A percentile compares a stretch with the other conserved stretches of the same genome.
Evolutionary conservation across 2,888 invertebrate genomes (phyloP).

Genomic region (Caradrina kadenii): DNA sequence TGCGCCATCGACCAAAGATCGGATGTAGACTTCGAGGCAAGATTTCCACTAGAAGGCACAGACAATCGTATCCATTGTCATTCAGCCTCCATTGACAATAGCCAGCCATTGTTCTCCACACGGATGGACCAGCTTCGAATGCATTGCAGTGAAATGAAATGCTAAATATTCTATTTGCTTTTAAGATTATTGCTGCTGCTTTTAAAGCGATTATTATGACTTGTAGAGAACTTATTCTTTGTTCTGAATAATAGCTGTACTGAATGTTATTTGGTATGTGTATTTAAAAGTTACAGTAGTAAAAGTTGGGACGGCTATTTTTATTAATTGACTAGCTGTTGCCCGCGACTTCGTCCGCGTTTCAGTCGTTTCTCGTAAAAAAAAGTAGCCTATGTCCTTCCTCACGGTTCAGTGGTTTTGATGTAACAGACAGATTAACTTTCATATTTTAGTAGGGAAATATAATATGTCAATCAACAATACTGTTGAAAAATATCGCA

Average conservation of each 20-base stretch:
- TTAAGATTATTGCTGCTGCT: slow-evolving; percentile 8
- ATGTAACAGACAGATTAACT: too few relatives aligned
- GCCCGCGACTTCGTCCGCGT: too few relatives aligned
- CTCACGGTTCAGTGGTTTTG: too few relatives aligned
- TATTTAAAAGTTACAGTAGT: too few relatives aligned
- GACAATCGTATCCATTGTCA: slow-evolving; percentile 52
- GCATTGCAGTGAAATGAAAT: slow-evolving; percentile 41
- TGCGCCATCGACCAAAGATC: slow-evolving; percentile 23
- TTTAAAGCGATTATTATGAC: background rate
- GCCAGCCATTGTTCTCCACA: slow-evolving; percentile 35
- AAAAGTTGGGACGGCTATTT: too few relatives aligned
- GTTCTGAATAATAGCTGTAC: background rate
- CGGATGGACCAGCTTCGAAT: slow-evolving; percentile 34
- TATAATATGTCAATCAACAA: too few relatives aligned
- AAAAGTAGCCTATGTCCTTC: too few relatives aligned
- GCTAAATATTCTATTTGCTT: slow-evolving; percentile 49
- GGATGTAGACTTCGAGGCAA: slow-evolving; percentile 43
- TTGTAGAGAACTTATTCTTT: background rate
- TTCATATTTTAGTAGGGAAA: too few relatives aligned
- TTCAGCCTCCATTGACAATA: slow-evolving; percentile 45
- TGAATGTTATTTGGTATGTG: too few relatives aligned
- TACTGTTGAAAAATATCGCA: too few relatives aligned
- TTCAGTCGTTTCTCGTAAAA: too few relatives aligned
- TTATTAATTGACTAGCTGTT: too few relatives aligned
- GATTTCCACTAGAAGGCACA: slow-evolving; percentile 43